A percentile compares a stretch with the other conserved stretches of the same genome.
Conservation (phyloP, 2,888 invertebrate genomes). For the Eurois occulta region DNA sequence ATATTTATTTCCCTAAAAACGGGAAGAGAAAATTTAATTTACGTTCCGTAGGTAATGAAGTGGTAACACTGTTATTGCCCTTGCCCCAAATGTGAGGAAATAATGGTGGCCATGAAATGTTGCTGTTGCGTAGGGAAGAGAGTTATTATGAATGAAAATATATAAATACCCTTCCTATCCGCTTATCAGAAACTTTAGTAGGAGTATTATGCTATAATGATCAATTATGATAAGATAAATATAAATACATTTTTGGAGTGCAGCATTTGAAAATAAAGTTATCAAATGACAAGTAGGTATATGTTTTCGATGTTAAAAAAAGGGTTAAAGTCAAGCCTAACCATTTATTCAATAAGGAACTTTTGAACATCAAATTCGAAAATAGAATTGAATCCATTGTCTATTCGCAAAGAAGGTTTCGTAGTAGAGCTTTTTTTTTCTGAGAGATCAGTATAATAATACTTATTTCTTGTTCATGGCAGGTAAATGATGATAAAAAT, state of each 20-base stretch:
- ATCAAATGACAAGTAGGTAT: neutral
- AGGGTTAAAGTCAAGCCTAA: neutral
- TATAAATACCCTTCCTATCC: slow-evolving; percentile 10
- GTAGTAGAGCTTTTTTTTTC: neutral
- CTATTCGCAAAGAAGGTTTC: neutral
- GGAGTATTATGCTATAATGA: slow-evolving; percentile 7
- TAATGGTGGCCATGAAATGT: slow-evolving; percentile 42
- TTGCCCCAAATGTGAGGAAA: slow-evolving; percentile 48
- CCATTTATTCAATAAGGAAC: neutral
- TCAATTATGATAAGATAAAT: slow-evolving; percentile 34
- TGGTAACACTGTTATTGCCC: slow-evolving; percentile 45
- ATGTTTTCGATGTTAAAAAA: neutral
- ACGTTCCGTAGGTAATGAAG: slow-evolving; percentile 44
- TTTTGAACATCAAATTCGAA: neutral
- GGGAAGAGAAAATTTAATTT: slow-evolving; percentile 34
- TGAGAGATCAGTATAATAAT: neutral
- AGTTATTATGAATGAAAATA: slow-evolving; percentile 33
- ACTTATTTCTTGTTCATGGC: neutral
- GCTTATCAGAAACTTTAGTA: slow-evolving; percentile 20
- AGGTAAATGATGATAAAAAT: neutral
- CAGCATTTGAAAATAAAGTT: slow-evolving; percentile 1
- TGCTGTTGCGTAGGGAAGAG: slow-evolving; percentile 5
- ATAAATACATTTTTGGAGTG: neutral
- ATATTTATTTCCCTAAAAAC: slow-evolving; percentile 24
- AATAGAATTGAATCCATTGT: neutral